Evolutionary conservation across 2,888 invertebrate species (phyloP), one percentile per base, ranked within the genome.

Genomic region (Cephus runcator): DNA sequence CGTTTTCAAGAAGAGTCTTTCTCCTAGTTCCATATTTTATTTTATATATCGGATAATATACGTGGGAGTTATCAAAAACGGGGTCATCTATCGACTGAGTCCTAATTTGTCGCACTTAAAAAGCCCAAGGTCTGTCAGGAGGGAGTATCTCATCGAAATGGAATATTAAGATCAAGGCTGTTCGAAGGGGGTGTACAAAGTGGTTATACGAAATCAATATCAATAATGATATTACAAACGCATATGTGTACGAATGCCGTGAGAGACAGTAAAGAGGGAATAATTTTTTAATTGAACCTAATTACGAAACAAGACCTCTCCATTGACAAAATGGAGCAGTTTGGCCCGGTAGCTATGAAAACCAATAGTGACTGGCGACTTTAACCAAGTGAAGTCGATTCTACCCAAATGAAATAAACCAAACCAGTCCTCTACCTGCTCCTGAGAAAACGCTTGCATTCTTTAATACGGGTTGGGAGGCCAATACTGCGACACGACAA

Each of bases 151-250:
- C 56, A 23, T 56, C 56, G 56, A 56, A 56, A 56, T 56, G 23
- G 56, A 56, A 56, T 56, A 84, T 85, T 85, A 83, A 85, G 85
- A 85, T 85, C 85, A 86, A 86, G 86, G 85, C 81, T 80, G 71
- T 12, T 12, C 71, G 71, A 56, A 56, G 23, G 23, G 56, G 56
- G 56, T 56, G 56, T 56, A 56, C 23, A 56, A 23, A 56, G 56
- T 56, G 23, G 23, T 9, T 56, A 56, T 23, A 56, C 23, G 56
- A 56, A 56, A 56, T 56, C 56, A 56, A 56, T 56, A 56, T 23
- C 23, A 56, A 23, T 40, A 40, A 40, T 40, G 15, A 40, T 23
- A 56, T 56, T 56, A 9, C 56, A 56, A 56, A 23, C 2, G 23
- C 23, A 23, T 56, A 23, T 56, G 6, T 23, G 56, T 6, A 23